These are phyloP conservation scores for Pteruthius melanotis DNA, from an alignment of 2,113 vertebrate species.

Conservation along the genomic window DNA sequence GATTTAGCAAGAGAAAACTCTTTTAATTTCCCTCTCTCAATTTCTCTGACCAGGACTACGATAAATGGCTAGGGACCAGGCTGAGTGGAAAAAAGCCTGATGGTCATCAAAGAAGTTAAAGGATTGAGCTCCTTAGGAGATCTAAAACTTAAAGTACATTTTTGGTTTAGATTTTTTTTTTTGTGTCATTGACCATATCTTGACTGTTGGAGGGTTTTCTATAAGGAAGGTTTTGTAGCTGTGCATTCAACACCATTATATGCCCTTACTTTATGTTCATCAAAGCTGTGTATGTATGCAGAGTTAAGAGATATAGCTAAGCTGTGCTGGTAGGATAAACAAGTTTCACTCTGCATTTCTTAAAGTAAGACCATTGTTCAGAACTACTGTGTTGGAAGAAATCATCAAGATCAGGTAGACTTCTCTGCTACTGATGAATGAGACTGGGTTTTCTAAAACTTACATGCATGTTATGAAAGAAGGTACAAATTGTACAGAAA, in stretches of 20 bases:
- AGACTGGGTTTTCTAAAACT: neutral
- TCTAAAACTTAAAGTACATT: neutral
- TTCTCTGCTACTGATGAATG: neutral
- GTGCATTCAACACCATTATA: neutral
- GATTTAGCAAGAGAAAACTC: neutral
- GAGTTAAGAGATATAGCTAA: neutral
- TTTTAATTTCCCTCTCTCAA: neutral
- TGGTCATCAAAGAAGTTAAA: neutral
- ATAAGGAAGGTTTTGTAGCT: neutral
- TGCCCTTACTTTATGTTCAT: neutral
- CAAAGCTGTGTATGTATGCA: neutral
- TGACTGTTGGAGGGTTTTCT: neutral
- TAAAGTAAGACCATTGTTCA: neutral
- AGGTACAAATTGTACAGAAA: neutral
- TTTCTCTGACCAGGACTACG: neutral
- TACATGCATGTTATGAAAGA: neutral
- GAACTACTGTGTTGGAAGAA: neutral
- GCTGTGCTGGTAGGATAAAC: neutral
- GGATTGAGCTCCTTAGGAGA: neutral
- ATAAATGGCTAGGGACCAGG: neutral
- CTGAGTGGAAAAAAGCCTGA: neutral
- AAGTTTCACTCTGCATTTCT: neutral
- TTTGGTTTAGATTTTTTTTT: neutral
- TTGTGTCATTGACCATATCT: neutral
- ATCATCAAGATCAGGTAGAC: neutral